Percentiles rank a stretch among this genome's conserved stretches.
These are phyloP conservation scores for Dasysyrphus tricinctus DNA, from an alignment of 2,888 invertebrate species.

Conservation along the genomic window DNA sequence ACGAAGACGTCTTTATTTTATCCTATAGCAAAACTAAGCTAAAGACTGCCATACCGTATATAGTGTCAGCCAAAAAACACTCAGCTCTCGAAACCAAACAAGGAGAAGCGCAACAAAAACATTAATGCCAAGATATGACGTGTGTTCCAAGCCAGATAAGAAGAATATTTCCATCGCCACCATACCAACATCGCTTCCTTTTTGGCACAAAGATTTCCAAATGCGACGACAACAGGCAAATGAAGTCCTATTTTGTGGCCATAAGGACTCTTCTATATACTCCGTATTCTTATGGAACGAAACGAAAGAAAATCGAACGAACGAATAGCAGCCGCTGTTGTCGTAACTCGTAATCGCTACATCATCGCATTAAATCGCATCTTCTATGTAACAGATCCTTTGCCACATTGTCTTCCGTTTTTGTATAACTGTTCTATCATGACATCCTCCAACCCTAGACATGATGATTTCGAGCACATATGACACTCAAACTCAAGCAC, in stretches of 20 bases:
- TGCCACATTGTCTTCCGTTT: conserved; percentile 74
- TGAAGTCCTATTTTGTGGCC: conserved; percentile 59
- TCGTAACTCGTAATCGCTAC: conserved; percentile 54
- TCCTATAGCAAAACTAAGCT: conserved; percentile 45
- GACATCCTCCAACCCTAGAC: conserved; percentile 26
- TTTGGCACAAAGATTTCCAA: conserved; percentile 70
- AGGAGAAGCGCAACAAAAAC: conserved; percentile 61
- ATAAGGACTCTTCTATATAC: conserved; percentile 25
- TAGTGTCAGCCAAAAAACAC: conserved; percentile 13
- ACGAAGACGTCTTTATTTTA: conserved; percentile 64
- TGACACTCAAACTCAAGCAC: conserved; percentile 59
- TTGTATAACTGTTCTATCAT: conserved; percentile 39
- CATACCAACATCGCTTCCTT: conserved; percentile 49
- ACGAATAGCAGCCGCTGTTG: not conserved
- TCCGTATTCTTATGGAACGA: conserved; percentile 9
- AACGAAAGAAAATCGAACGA: conserved; percentile 10
- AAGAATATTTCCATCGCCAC: conserved; percentile 49
- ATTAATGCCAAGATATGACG: conserved; percentile 76
- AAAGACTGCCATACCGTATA: not conserved
- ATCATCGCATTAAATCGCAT: conserved; percentile 74
- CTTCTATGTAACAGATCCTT: conserved; percentile 70
- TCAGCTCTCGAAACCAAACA: conserved; percentile 40
- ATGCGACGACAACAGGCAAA: conserved; percentile 66
- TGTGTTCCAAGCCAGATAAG: conserved; percentile 75
- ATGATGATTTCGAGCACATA: conserved; percentile 39